Evolutionary conservation across 1,140 invertebrate genomes (phyloP), one percentile per base, ranked within the genome.

Genomic region (Antheraea mylitta): DNA sequence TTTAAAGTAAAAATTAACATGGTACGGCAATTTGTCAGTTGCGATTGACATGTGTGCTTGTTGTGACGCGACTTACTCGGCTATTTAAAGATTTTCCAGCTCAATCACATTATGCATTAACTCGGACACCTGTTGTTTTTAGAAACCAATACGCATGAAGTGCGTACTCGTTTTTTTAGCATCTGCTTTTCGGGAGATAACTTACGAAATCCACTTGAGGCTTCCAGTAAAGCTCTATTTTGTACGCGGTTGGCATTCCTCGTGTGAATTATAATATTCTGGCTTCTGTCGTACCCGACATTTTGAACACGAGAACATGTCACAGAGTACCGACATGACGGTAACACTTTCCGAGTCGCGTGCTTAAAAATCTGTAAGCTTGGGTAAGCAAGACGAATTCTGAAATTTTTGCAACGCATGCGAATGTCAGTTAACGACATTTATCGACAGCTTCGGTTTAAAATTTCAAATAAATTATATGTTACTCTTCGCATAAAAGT

Each of bases 401-500:
- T 83, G 85, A 85, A 89, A 91, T 86, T 89, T 90, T 83, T 84
- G 76, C 80, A 85, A 84, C 83, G 80, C 87, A 86, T 90, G 89
- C 89, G 89, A 90, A 90, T 91, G 83, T 91, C 87, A 91, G 86
- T 79, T 85, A 86, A 85, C 89, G 86, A 91, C 87, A 88, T 85
- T 89, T 85, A 91, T 91, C 89, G 87, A 30, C 22, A 30, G 22
- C 22, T 30, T 30, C 22, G 4, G 22, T 30, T 30, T 30, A 30
- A 30, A 30, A 30, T 30, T 30, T 30, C 22, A 30, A 1, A 30
- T 30, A 30, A 30, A 30, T 30, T 30, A 2, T 30, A 30, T 30
- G 22, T 30, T 84, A 89, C 87, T 84, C 90, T 91, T 90, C 89
- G 89, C 87, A 90, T 90, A 90, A 89, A 90, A 91, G 90, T 88